A percentile compares a stretch with the other conserved stretches of the same genome.
Evolutionary conservation across 2,113 vertebrate species (phyloP).

Genomic region (Geococcyx californianus): DNA sequence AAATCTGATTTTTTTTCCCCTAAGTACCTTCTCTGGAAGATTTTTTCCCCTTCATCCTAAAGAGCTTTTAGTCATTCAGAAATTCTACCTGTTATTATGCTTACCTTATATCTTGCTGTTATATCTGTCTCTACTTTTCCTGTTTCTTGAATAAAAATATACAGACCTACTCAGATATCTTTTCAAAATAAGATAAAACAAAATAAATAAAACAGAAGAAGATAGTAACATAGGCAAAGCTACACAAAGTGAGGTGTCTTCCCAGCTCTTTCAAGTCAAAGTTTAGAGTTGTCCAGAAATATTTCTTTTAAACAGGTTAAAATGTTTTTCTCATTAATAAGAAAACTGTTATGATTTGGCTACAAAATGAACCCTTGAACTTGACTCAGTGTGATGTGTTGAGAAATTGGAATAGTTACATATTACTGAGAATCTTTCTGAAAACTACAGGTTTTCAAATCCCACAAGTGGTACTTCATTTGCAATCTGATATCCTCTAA

Average conservation of each 20-base stretch:
- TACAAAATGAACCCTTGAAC: neutral
- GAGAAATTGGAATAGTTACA: constrained; percentile 23
- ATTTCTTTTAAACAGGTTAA: neutral
- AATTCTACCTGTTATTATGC: neutral
- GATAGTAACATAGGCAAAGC: neutral
- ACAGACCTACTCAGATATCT: neutral
- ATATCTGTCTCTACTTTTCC: neutral
- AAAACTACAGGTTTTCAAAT: constrained; percentile 30
- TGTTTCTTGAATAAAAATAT: neutral
- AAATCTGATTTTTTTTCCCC: neutral
- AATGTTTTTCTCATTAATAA: constrained; percentile 32
- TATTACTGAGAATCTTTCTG: neutral
- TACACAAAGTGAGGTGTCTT: neutral
- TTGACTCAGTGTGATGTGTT: constrained; percentile 10
- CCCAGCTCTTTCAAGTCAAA: neutral
- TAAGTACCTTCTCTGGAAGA: neutral
- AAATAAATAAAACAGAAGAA: neutral
- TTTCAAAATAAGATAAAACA: neutral
- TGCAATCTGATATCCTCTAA: neutral
- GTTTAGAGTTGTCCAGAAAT: neutral
- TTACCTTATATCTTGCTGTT: neutral
- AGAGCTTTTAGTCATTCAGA: neutral
- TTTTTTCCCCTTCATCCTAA: neutral
- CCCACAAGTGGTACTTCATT: constrained; percentile 2
- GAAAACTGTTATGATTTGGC: constrained; percentile 28